Evolutionary conservation across 2,888 invertebrate species (phyloP).

Genomic region (Polydrusus tereticollis): DNA sequence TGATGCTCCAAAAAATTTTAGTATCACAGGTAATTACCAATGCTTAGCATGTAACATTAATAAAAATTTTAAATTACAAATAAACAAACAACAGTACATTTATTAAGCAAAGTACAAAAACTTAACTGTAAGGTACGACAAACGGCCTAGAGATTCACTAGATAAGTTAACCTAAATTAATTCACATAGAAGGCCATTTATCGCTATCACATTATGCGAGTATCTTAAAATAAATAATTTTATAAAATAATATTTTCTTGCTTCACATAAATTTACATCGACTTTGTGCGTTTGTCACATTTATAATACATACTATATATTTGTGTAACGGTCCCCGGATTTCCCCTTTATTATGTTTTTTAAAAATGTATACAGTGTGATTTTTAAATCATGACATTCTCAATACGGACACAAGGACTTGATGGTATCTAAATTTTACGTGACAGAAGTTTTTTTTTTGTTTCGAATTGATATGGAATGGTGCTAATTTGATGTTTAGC

Average conservation of each 20-base stretch:
- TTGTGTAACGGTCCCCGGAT: background rate
- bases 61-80: constrained; percentile 47
- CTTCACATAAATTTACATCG: constrained; percentile 21
- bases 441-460: too few relatives aligned
- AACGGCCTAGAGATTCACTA: constrained; percentile 55
- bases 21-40: background rate
- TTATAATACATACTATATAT: constrained; percentile 10
- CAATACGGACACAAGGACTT: too few relatives aligned
- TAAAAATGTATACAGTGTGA: background rate
- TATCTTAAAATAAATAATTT: constrained; percentile 56
- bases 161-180: constrained; percentile 49
- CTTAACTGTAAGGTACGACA: constrained; percentile 57
- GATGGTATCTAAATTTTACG: too few relatives aligned
- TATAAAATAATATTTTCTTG: constrained; percentile 20
- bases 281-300: constrained; percentile 20
- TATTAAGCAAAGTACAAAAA: constrained; percentile 51
- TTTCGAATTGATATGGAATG: too few relatives aligned
- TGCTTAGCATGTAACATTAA: constrained; percentile 39
- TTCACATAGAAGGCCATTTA: constrained; percentile 56
- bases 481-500: too few relatives aligned
- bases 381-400: too few relatives aligned
- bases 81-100: constrained; percentile 51
- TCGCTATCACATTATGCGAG: constrained; percentile 66
- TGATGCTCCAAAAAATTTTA: background rate
- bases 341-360: background rate